Conservation (phyloP, 2,113 vertebrate species). For the Eretmochelys imbricata region DNA sequence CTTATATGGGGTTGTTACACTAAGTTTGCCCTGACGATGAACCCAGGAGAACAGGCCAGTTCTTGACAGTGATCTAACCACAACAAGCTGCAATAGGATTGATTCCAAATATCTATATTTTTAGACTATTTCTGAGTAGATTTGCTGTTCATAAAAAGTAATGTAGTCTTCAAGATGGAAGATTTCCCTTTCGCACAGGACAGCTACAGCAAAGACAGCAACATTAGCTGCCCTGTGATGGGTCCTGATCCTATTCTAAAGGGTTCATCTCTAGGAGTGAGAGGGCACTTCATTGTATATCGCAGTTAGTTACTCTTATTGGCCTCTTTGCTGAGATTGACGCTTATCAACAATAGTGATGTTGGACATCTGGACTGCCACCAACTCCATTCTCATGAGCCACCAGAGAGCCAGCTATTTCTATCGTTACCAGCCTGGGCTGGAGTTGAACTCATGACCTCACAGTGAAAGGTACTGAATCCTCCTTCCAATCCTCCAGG, state of each 20-base stretch:
- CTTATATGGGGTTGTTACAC: slow-evolving; percentile 42
- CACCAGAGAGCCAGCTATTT: background rate
- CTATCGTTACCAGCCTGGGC: background rate
- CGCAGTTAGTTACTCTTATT: background rate
- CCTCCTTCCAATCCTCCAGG: background rate
- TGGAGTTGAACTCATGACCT: background rate
- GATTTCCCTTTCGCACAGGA: background rate
- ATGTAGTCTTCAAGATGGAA: background rate
- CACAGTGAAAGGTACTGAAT: background rate
- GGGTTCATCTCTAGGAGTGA: background rate
- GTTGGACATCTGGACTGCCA: background rate
- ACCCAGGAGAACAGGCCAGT: background rate
- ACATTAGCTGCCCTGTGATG: rapidly evolving
- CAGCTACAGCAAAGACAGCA: background rate
- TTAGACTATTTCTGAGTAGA: background rate
- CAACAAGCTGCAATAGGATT: slow-evolving; percentile 2
- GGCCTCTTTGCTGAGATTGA: background rate
- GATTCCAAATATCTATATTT: slow-evolving; percentile 44
- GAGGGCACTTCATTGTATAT: rapidly evolving
- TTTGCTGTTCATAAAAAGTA: background rate
- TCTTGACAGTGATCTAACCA: slow-evolving; percentile 35
- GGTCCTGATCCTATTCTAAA: rapidly evolving
- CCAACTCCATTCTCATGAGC: background rate
- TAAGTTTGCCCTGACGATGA: background rate
- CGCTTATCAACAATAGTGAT: background rate